Evolutionary conservation across 1,140 invertebrate species (phyloP).

Genomic region (Andrena cerasifolii): DNA sequence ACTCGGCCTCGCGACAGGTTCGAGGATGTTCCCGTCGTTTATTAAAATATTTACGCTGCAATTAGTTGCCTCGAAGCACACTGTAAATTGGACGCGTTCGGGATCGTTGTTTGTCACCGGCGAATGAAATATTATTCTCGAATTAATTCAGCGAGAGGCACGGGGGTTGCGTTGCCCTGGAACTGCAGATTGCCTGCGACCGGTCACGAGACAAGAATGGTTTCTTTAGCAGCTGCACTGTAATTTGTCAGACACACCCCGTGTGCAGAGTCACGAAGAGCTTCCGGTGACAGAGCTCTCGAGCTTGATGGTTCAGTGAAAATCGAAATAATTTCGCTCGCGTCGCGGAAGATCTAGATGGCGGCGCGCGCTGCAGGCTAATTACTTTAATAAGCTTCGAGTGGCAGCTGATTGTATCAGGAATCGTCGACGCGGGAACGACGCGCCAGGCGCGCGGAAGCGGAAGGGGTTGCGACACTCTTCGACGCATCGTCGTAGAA

Average conservation of each 20-base stretch:
- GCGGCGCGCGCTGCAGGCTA: constrained; percentile 19
- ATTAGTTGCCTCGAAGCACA: not conserved
- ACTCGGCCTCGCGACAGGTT: not conserved
- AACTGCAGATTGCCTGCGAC: too few species aligned
- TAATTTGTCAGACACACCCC: not conserved
- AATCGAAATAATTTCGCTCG: constrained; percentile 40
- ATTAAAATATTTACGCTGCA: constrained; percentile 10
- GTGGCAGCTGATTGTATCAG: constrained; percentile 14
- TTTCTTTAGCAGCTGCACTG: too few species aligned
- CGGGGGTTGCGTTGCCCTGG: not conserved
- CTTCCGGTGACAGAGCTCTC: not conserved
- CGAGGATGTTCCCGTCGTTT: not conserved
- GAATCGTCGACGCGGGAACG: constrained; percentile 16
- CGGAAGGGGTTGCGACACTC: constrained; percentile 2
- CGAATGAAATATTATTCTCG: not conserved
- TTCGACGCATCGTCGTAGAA: not conserved
- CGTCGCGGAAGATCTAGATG: not conserved
- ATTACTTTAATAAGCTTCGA: constrained; percentile 67
- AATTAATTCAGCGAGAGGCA: not conserved
- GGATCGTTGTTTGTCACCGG: not conserved
- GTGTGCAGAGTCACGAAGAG: not conserved
- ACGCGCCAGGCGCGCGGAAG: not conserved
- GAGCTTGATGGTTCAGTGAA: not conserved
- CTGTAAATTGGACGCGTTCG: not conserved
- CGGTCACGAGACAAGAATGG: too few species aligned